These are phyloP conservation scores for Anguilla japonica DNA, from an alignment of 2,113 vertebrate genomes.

Conservation along the genomic window DNA sequence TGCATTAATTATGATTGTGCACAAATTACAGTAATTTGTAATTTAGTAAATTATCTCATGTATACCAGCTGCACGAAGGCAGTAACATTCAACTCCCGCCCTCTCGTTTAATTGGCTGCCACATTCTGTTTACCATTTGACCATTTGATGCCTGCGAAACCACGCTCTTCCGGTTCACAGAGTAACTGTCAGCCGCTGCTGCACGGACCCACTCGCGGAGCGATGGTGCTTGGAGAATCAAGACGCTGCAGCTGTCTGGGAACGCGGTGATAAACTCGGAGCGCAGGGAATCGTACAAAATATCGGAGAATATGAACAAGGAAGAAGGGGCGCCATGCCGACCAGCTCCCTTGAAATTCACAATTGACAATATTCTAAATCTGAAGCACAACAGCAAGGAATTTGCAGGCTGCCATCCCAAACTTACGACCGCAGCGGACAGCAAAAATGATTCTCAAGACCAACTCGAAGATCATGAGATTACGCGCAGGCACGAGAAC, in stretches of 20 bases:
- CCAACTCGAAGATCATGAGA: constrained; percentile 42
- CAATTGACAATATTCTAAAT: constrained; percentile 77
- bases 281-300: constrained; percentile 12
- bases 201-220: constrained; percentile 57
- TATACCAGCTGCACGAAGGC: constrained; percentile 32
- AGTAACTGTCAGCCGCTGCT: constrained; percentile 43
- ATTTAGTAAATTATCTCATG: constrained; percentile 16
- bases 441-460: constrained; percentile 51
- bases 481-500: constrained; percentile 36
- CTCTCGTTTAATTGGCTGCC: constrained; percentile 57
- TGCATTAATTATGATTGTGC: constrained; percentile 6
- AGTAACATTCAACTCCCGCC: constrained; percentile 34
- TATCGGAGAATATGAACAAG: constrained; percentile 75
- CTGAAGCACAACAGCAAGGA: constrained; percentile 64
- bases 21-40: constrained; percentile 11
- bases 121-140: constrained; percentile 29
- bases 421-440: constrained; percentile 28
- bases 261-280: constrained; percentile 23
- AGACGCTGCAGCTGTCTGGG: constrained; percentile 38
- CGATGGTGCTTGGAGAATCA: constrained; percentile 62
- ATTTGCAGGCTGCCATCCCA: constrained; percentile 56
- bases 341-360: constrained; percentile 74
- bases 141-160: constrained; percentile 62
- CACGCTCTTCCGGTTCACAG: constrained; percentile 58
- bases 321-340: constrained; percentile 66